Evolutionary conservation across 2,888 invertebrate species (phyloP).

Genomic region (Xanthostigma xanthostigma): DNA sequence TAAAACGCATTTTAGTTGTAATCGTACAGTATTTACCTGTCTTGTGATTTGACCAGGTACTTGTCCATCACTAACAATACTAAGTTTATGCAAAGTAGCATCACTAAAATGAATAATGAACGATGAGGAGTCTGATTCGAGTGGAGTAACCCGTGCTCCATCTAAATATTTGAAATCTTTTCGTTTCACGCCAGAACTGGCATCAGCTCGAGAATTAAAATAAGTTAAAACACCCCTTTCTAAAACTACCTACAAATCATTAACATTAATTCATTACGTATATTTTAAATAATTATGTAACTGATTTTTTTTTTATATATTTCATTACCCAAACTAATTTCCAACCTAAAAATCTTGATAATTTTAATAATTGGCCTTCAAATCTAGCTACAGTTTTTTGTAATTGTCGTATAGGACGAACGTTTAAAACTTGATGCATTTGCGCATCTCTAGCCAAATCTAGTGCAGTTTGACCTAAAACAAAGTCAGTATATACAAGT

Average conservation of each 20-base stretch:
- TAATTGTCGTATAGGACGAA: conserved; percentile 42
- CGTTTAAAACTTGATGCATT: conserved; percentile 47
- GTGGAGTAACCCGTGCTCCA: conserved; percentile 34
- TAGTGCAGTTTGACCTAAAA: conserved; percentile 41
- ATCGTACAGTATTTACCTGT: conserved; percentile 25
- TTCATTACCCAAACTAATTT: conserved; percentile 41
- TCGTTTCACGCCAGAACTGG: conserved; percentile 37
- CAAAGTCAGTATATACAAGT: neutral
- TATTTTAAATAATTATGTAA: too few relatives aligned
- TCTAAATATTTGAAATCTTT: conserved; percentile 50
- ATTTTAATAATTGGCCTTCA: conserved; percentile 48
- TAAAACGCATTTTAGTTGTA: neutral
- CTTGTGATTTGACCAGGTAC: conserved; percentile 24
- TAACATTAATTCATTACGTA: neutral
- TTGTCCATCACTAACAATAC: conserved; percentile 28
- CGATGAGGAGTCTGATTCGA: conserved; percentile 31
- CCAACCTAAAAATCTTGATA: conserved; percentile 48
- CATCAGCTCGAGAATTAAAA: conserved; percentile 44
- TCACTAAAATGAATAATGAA: conserved; percentile 38
- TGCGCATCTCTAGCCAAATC: conserved; percentile 44
- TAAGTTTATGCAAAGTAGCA: conserved; percentile 39
- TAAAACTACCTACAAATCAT: conserved; percentile 36
- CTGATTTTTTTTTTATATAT: neutral
- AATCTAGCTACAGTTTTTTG: conserved; percentile 41
- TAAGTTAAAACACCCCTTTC: conserved; percentile 51